phyloP scores from a whole-genome alignment of 2,113 vertebrate species.

The Catharus fuscescens region DNA sequence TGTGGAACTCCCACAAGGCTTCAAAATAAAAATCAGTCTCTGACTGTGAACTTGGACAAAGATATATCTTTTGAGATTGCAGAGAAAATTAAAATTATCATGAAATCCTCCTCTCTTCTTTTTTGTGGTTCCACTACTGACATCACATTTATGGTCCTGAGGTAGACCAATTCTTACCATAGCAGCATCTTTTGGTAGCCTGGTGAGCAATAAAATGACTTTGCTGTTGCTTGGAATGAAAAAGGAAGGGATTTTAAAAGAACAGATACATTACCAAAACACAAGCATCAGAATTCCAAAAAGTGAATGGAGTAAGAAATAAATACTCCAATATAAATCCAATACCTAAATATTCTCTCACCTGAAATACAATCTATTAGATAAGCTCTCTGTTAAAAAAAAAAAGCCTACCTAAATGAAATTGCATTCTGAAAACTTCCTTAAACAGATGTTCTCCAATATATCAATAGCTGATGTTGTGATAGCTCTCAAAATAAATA shows the following conservation, averaged over 20 bases:
- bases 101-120: not conserved
- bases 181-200: not conserved
- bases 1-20: not conserved
- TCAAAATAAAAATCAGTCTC: not conserved
- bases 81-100: not conserved
- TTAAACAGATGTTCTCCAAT: not conserved
- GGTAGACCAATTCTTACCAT: not conserved
- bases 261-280: not conserved
- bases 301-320: not conserved
- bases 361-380: not conserved
- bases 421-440: not conserved
- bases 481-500: not conserved
- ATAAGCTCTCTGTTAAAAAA: not conserved
- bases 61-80: not conserved
- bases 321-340: not conserved
- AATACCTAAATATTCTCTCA: not conserved
- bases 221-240: not conserved
- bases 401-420: not conserved
- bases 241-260: not conserved
- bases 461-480: not conserved
- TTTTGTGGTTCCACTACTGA: not conserved
- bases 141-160: not conserved
- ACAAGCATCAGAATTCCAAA: not conserved
- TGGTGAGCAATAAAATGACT: not conserved
- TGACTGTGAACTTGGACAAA: not conserved